Evolutionary conservation across 2,113 vertebrate species (phyloP).

Genomic region (Tricholaema leucomelas): DNA sequence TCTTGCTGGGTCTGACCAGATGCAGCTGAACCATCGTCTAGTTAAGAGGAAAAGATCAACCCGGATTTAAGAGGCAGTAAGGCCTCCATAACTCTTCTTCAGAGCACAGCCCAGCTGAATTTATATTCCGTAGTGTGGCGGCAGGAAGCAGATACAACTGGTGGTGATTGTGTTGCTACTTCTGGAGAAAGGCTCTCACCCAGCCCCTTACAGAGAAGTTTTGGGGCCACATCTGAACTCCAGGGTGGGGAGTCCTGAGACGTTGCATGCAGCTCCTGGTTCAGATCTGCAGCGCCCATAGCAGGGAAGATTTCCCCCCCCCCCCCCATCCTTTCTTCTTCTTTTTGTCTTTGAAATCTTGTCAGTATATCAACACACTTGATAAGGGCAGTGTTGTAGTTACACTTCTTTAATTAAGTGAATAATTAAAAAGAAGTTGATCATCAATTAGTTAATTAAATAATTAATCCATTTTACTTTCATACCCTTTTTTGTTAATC

Average conservation of each 20-base stretch:
- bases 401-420: conserved; percentile 82
- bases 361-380: conserved; percentile 65
- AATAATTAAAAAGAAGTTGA: conserved; percentile 85
- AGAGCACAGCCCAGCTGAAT: not conserved
- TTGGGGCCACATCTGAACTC: not conserved
- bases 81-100: conserved; percentile 52
- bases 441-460: conserved; percentile 85
- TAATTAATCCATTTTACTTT: conserved; percentile 79
- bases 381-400: conserved; percentile 76
- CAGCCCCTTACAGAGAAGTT: not conserved
- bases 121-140: not conserved
- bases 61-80: conserved; percentile 34
- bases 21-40: not conserved
- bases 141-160: not conserved
- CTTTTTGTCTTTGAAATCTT: conserved; percentile 68
- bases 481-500: conserved; percentile 82
- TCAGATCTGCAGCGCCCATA: fast-evolving
- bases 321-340: no score
- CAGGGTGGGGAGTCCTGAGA: fast-evolving
- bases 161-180: fast-evolving
- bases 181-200: not conserved
- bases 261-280: fast-evolving
- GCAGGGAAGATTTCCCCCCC: not conserved
- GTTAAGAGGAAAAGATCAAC: conserved; percentile 45
- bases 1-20: not conserved